Percentiles rank a stretch among this genome's conserved stretches.
These are phyloP conservation scores for Monodelphis domestica DNA, from an alignment of 2,797 vertebrate species.

Conservation along the genomic window DNA sequence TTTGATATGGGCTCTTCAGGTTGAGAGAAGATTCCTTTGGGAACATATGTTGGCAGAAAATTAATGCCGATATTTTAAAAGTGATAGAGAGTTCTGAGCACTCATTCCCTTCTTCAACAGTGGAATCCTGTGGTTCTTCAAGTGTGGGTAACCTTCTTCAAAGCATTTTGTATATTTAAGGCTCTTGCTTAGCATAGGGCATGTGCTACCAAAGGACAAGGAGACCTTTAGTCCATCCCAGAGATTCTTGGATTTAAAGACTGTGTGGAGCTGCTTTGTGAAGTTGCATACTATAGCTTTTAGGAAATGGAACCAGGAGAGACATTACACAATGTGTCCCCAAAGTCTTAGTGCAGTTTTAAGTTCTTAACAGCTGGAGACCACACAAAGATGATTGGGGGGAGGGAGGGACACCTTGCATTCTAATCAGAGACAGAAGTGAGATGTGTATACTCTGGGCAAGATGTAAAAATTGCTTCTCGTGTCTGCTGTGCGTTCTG, in stretches of 20 bases:
- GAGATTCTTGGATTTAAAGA: neutral
- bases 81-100: neutral
- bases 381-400: too few species aligned
- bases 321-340: neutral
- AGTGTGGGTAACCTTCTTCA: constrained; percentile 27
- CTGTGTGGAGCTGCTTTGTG: neutral
- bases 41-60: constrained; percentile 23
- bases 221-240: neutral
- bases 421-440: neutral
- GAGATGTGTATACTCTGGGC: neutral
- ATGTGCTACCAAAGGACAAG: constrained; percentile 35
- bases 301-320: neutral
- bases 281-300: neutral
- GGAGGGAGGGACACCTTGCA: neutral
- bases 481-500: neutral
- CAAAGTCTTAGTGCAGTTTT: neutral
- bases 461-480: neutral
- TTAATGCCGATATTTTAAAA: constrained; percentile 9
- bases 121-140: neutral
- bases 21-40: constrained; percentile 27
- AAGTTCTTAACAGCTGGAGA: neutral
- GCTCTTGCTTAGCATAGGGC: constrained; percentile 26
- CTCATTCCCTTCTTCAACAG: neutral
- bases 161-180: constrained; percentile 37
- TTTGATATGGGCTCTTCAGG: constrained; percentile 19